These are phyloP conservation scores for Apodemia hepburni DNA, from an alignment of 2,888 invertebrate species.

Conservation along the genomic window DNA sequence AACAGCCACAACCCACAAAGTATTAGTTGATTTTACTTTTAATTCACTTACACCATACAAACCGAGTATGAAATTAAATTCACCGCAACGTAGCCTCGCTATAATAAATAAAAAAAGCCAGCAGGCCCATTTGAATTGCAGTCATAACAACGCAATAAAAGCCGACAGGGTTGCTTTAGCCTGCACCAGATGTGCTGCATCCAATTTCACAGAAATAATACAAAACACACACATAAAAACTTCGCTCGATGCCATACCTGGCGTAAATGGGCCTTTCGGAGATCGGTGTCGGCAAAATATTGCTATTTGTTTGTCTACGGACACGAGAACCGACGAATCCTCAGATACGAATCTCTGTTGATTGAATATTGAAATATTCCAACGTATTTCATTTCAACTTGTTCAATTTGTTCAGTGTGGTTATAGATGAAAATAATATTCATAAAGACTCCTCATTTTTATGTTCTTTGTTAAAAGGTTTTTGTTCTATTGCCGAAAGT, in stretches of 20 bases:
- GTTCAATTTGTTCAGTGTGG: conserved; percentile 1
- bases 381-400: conserved; percentile 8
- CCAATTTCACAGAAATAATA: conserved; percentile 60
- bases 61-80: conserved; percentile 49
- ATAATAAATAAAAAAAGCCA: conserved; percentile 40
- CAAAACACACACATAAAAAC: conserved; percentile 54
- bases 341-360: conserved; percentile 11
- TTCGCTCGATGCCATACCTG: conserved; percentile 59
- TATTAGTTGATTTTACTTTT: conserved; percentile 21
- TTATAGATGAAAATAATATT: background rate
- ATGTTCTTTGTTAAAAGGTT: background rate
- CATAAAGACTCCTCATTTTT: background rate
- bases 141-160: conserved; percentile 68
- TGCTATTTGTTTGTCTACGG: conserved; percentile 32
- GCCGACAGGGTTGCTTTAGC: conserved; percentile 33
- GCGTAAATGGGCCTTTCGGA: conserved; percentile 61
- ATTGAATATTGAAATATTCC: conserved; percentile 12
- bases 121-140: conserved; percentile 54
- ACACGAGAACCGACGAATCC: background rate
- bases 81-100: conserved; percentile 36
- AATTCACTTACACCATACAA: conserved; percentile 37
- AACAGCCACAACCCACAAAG: conserved; percentile 10
- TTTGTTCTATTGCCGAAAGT: background rate
- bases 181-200: conserved; percentile 61
- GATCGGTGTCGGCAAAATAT: conserved; percentile 53